Conservation (phyloP, 2,797 vertebrate genomes). For the Periophthalmus magnuspinnatus region DNA sequence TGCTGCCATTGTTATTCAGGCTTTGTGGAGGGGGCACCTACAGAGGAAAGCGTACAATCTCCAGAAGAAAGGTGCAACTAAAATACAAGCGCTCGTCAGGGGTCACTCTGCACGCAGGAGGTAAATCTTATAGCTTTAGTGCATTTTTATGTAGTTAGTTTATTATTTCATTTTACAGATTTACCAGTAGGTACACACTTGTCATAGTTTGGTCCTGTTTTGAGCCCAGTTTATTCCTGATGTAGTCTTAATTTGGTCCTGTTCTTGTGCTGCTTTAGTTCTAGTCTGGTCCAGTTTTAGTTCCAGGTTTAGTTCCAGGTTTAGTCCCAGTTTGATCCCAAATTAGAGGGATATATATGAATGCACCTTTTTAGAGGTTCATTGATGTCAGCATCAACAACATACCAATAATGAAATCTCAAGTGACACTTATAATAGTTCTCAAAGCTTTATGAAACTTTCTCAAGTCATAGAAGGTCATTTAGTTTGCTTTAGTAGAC, state of each 20-base stretch:
- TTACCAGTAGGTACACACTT: background rate
- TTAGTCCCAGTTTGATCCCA: no score
- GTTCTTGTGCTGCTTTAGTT: background rate
- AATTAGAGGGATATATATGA: no score
- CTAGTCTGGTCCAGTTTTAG: no score
- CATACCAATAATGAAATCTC: no score
- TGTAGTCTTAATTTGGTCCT: background rate
- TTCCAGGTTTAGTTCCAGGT: no score
- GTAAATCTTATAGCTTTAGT: conserved; percentile 59
- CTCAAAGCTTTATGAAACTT: no score
- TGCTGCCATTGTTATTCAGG: conserved; percentile 83
- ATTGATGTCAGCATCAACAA: no score
- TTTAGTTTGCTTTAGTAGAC: background rate
- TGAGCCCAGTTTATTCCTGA: background rate
- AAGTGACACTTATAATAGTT: no score
- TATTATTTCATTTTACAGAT: background rate
- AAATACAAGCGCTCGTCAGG: conserved; percentile 86
- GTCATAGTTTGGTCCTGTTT: background rate
- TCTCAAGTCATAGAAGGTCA: background rate
- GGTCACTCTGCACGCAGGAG: conserved; percentile 87
- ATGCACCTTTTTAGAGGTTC: no score
- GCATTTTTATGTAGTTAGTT: background rate
- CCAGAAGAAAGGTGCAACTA: conserved; percentile 69
- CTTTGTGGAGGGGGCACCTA: conserved; percentile 81
- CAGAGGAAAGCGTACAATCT: conserved; percentile 69